Conservation (phyloP, 2,113 vertebrate species). For the Callionymus lyra region DNA sequence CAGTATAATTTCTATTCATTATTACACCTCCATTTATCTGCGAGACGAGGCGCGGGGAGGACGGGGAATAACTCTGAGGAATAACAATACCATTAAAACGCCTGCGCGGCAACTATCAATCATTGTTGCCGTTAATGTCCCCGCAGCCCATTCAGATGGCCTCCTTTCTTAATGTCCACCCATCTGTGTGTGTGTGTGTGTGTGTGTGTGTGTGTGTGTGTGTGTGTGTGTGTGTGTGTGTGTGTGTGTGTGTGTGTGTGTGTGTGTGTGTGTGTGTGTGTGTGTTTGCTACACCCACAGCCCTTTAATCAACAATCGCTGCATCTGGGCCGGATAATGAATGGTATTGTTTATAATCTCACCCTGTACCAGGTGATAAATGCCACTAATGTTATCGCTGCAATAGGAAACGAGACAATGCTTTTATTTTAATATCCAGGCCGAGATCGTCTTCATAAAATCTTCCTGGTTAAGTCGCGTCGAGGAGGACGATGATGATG, state of each 20-base stretch:
- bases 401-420: slow-evolving; percentile 82
- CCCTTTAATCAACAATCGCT: slow-evolving; percentile 92
- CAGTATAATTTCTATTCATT: slow-evolving; percentile 67
- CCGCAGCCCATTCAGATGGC: slow-evolving; percentile 89
- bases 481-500: slow-evolving; percentile 7
- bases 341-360: slow-evolving; percentile 91
- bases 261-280: slow-evolving; percentile 19
- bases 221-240: slow-evolving; percentile 68
- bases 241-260: no score
- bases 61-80: slow-evolving; percentile 80
- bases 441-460: slow-evolving; percentile 57
- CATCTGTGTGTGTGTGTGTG: slow-evolving; percentile 78
- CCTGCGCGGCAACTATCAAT: slow-evolving; percentile 83
- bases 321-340: slow-evolving; percentile 96
- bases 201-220: slow-evolving; percentile 67
- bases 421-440: slow-evolving; percentile 62
- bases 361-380: slow-evolving; percentile 90
- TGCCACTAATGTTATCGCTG: slow-evolving; percentile 87
- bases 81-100: slow-evolving; percentile 93
- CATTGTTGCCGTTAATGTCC: slow-evolving; percentile 94
- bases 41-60: slow-evolving; percentile 76
- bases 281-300: slow-evolving; percentile 79
- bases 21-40: slow-evolving; percentile 65
- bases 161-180: slow-evolving; percentile 85
- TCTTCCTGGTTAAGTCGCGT: slow-evolving; percentile 36